Conservation (phyloP, 2,113 vertebrate species). For the Atlantisia rogersi region DNA sequence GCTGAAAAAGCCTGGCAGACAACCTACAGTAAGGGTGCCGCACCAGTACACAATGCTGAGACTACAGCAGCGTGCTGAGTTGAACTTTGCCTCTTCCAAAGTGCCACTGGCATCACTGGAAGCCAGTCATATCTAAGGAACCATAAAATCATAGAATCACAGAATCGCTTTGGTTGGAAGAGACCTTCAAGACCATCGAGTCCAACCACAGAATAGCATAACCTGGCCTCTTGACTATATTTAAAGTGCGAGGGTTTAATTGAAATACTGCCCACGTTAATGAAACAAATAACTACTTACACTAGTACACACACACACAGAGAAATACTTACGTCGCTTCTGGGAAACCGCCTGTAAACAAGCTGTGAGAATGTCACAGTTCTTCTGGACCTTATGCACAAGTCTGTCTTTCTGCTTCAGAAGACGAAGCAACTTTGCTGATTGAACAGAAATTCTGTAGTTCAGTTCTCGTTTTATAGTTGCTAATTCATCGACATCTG, state of each 20-base stretch:
- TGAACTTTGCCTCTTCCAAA: neutral
- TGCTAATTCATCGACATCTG: slow-evolving; percentile 84
- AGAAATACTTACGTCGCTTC: slow-evolving; percentile 88
- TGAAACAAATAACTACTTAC: neutral
- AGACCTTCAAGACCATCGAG: too few species aligned
- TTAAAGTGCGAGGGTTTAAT: neutral
- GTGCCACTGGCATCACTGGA: neutral
- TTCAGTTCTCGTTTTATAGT: slow-evolving; percentile 87
- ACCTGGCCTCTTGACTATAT: neutral
- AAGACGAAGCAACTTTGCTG: slow-evolving; percentile 90
- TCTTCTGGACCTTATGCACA: slow-evolving; percentile 87
- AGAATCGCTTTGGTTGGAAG: too few species aligned
- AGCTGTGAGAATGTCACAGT: slow-evolving; percentile 92
- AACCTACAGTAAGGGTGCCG: neutral
- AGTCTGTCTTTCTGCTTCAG: slow-evolving; percentile 91
- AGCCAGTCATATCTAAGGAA: neutral
- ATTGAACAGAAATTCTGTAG: slow-evolving; percentile 86
- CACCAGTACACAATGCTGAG: neutral
- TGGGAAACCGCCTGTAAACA: slow-evolving; percentile 94
- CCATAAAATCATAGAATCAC: too few species aligned
- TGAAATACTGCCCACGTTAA: neutral
- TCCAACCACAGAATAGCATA: neutral
- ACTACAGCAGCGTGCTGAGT: neutral
- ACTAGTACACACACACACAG: neutral
- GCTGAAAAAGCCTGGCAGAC: neutral